A percentile compares a stretch with the other conserved stretches of the same genome.
Conservation (phyloP, 2,797 vertebrate genomes). For the Oreochromis grahami region DNA sequence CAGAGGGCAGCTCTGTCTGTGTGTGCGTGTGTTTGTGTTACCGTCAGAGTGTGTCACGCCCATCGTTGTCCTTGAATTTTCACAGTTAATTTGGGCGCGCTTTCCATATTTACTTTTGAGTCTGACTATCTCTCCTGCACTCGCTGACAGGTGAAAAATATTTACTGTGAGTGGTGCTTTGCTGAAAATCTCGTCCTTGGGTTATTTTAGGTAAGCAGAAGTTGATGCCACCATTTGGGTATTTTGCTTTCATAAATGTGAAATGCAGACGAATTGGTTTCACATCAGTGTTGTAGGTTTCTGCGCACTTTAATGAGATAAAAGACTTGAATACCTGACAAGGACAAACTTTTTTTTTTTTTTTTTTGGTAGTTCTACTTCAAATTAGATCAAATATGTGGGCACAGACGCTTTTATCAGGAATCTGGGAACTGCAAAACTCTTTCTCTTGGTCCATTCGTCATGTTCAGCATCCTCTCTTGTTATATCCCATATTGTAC, state of each 20-base stretch:
- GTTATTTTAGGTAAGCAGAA: constrained; percentile 22
- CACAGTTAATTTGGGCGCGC: background rate
- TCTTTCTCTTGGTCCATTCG: background rate
- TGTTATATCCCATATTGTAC: background rate
- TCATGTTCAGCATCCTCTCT: background rate
- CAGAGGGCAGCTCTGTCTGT: constrained; percentile 4
- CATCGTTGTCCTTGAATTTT: background rate
- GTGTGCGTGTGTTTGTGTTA: background rate
- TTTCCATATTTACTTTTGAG: constrained; percentile 11
- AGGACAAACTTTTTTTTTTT: background rate
- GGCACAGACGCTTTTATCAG: background rate
- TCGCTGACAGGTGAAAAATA: constrained; percentile 1
- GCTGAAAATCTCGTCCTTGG: constrained; percentile 1
- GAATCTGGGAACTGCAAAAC: background rate
- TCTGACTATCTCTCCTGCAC: background rate
- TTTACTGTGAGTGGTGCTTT: background rate
- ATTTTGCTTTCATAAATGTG: constrained; percentile 14
- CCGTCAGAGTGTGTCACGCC: background rate
- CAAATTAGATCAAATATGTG: background rate
- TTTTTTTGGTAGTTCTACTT: background rate
- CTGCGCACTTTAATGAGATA: background rate
- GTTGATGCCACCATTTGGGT: background rate
- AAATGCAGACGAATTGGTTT: background rate
- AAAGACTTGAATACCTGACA: background rate
- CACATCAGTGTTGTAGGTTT: background rate